Evolutionary conservation across 1,140 invertebrate genomes (phyloP), one percentile per base, ranked within the genome.

Genomic region (Aphidius ervi): DNA sequence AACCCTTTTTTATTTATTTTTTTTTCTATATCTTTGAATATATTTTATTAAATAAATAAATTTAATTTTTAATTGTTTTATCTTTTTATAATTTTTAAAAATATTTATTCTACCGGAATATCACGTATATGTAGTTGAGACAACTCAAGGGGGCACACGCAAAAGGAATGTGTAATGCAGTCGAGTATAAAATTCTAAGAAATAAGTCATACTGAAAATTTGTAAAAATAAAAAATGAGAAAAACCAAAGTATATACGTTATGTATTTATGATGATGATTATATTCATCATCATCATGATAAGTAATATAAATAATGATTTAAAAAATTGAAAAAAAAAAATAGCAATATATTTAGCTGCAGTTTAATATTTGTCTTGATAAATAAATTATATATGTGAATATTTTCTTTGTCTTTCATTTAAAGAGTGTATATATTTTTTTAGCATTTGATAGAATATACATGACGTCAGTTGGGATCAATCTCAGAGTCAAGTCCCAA

Each of bases 401-500:
- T 54, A 41, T 40, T 42, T 40, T 9, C 50, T 52, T 37, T n/a
- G 37, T 52, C 48, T 20, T 9, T 52, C 49, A 52, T 54, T 54
- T 40, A 41, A 40, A 9, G 23, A 39, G 42, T 50, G 49, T 6
- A 41, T 42, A 20, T 6, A 9, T 40, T 41, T 9, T 54, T 62
- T n/a, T 46, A 45, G 10, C 61, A 49, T 56, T 54, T 41, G 60
- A 31, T 31, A 31, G 23, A 45, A 10, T 10, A 48, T 57, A 56
- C 50, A 64, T 78, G 75, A 78, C 69, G 73, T 77, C 75, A 78
- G 57, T 62, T 49, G 70, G 69, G 76, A 77, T 79, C 73, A 79
- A 79, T 77, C 72, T 67, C 65, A 67, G 66, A 77, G 76, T 77
- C 75, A 78, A 77, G 74, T 77, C 67, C 70, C 70, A 67, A 75